A percentile compares a stretch with the other conserved stretches of the same genome.
Evolutionary conservation across 2,888 invertebrate species (phyloP).

Genomic region (Ypsolopha scabrella): DNA sequence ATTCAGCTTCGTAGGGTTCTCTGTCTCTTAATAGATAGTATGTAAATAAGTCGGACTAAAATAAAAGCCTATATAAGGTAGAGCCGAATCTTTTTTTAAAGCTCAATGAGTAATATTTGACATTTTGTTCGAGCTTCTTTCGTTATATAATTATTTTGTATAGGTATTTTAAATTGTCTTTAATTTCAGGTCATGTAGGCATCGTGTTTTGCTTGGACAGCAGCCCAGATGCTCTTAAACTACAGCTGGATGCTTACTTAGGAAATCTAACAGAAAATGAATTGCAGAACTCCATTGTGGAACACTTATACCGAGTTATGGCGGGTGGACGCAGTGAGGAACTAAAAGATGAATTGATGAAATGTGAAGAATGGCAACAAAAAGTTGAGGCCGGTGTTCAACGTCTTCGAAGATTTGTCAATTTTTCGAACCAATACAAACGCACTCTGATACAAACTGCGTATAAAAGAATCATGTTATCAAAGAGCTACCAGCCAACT

Average conservation of each 20-base stretch:
- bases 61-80: too few species aligned
- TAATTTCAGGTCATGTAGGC: slow-evolving; percentile 28
- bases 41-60: too few species aligned
- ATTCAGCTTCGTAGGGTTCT: too few species aligned
- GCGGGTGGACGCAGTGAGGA: slow-evolving; percentile 13
- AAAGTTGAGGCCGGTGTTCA: slow-evolving; percentile 21
- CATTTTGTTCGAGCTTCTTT: neutral
- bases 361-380: slow-evolving; percentile 15
- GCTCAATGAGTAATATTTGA: neutral
- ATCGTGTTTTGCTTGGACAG: slow-evolving; percentile 33
- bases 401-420: slow-evolving; percentile 12
- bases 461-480: slow-evolving; percentile 13
- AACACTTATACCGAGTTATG: slow-evolving; percentile 22
- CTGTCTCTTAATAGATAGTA: too few species aligned
- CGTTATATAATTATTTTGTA: neutral
- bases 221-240: slow-evolving; percentile 30
- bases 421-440: slow-evolving; percentile 25
- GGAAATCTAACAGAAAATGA: slow-evolving; percentile 20
- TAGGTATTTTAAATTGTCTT: too few species aligned
- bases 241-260: slow-evolving; percentile 23
- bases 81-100: too few species aligned
- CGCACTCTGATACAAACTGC: slow-evolving; percentile 17
- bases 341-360: slow-evolving; percentile 15
- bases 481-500: slow-evolving; percentile 23
- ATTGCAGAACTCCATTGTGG: slow-evolving; percentile 22